phyloP scores from a whole-genome alignment of 2,113 vertebrate genomes.

The Rhinogobius similis region DNA sequence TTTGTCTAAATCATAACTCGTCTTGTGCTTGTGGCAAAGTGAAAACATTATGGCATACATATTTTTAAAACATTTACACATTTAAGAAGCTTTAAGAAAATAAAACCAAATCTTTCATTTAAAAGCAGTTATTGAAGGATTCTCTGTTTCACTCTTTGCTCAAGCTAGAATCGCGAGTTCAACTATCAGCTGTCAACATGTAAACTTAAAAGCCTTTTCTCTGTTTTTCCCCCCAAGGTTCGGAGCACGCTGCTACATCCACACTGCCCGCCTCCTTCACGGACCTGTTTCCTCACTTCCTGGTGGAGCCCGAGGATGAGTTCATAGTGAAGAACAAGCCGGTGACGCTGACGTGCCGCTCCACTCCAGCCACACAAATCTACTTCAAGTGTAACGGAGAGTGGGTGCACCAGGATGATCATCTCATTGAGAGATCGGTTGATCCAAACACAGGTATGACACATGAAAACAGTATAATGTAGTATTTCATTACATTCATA shows the following conservation, averaged over 20 bases:
- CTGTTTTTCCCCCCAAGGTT: constrained; percentile 71
- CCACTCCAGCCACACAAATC: constrained; percentile 94
- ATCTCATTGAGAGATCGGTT: constrained; percentile 85
- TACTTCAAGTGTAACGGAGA: constrained; percentile 99
- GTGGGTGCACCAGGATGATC: constrained; percentile 97
- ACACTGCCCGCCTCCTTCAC: constrained; percentile 82
- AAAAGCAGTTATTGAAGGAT: too few species aligned
- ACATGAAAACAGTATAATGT: not conserved
- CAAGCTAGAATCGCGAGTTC: constrained; percentile 4
- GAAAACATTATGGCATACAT: too few species aligned
- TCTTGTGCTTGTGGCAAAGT: too few species aligned
- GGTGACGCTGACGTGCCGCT: constrained; percentile 92
- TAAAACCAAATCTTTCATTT: too few species aligned
- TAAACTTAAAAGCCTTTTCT: constrained; percentile 23
- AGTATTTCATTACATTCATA: not conserved
- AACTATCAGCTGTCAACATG: constrained; percentile 31
- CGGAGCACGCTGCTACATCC: constrained; percentile 87
- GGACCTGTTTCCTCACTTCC: constrained; percentile 93
- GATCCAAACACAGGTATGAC: constrained; percentile 87
- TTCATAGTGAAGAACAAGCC: constrained; percentile 99
- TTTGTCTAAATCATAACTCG: too few species aligned
- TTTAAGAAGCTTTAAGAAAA: too few species aligned
- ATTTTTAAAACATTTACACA: too few species aligned
- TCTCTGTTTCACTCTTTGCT: constrained; percentile 17
- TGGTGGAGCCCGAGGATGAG: constrained; percentile 92